Conservation (phyloP, 2,797 vertebrate species). For the Cuculus canorus region DNA sequence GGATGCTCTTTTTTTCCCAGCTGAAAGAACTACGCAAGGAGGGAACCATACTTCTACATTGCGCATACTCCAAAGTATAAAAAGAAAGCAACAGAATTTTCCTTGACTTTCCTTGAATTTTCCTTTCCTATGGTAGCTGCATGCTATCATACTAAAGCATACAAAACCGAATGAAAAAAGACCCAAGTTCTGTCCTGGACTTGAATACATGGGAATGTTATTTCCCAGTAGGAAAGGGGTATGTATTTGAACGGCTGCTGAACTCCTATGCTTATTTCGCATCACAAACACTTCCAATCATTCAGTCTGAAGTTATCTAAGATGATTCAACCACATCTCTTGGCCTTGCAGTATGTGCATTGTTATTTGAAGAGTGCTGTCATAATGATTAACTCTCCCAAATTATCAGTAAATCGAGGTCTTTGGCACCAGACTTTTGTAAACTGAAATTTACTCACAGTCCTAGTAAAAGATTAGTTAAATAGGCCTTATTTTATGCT, state of each 20-base stretch:
- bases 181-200: not conserved
- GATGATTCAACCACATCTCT: not conserved
- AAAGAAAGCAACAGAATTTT: not conserved
- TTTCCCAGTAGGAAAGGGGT: not conserved
- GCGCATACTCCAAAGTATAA: not conserved
- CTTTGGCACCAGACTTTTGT: not conserved
- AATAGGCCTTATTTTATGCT: not conserved
- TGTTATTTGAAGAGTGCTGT: not conserved
- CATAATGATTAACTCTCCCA: not conserved
- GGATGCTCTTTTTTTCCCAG: not conserved
- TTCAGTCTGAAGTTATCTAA: not conserved
- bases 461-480: not conserved
- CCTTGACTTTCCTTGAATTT: too few species aligned
- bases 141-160: not conserved
- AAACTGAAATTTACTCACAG: not conserved
- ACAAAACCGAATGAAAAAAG: not conserved
- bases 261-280: not conserved
- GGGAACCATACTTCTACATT: not conserved
- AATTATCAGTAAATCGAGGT: not conserved
- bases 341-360: not conserved
- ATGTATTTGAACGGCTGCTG: not conserved
- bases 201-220: not conserved
- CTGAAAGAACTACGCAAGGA: not conserved
- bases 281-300: not conserved
- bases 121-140: not conserved